Evolutionary conservation across 2,888 invertebrate species (phyloP).

Genomic region (Drosophila vallismaia): DNA sequence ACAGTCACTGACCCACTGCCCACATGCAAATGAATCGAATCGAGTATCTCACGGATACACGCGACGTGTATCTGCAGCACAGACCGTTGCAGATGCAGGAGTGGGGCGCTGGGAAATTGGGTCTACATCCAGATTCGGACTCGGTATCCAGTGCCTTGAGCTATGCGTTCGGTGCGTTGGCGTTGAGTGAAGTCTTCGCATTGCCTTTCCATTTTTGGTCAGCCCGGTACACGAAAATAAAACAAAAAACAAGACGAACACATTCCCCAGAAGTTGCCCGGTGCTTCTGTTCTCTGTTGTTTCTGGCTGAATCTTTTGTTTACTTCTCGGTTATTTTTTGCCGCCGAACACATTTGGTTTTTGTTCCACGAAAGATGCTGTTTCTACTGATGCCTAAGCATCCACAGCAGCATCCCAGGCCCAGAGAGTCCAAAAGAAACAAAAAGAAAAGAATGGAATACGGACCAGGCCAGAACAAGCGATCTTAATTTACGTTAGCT

Average conservation of each 20-base stretch:
- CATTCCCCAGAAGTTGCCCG: slow-evolving; percentile 20
- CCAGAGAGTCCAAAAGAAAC: slow-evolving; percentile 15
- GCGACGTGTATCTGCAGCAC: slow-evolving; percentile 20
- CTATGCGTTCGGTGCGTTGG: slow-evolving; percentile 64
- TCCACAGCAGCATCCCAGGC: neutral
- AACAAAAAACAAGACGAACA: slow-evolving; percentile 34
- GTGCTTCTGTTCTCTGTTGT: slow-evolving; percentile 26
- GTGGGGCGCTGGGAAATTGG: slow-evolving; percentile 30
- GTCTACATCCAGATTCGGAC: slow-evolving; percentile 22
- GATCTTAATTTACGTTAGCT: slow-evolving; percentile 80
- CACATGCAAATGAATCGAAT: slow-evolving; percentile 64
- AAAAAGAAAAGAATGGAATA: slow-evolving; percentile 4
- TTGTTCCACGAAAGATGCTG: slow-evolving; percentile 47
- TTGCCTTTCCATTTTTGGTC: slow-evolving; percentile 60
- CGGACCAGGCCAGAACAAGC: slow-evolving; percentile 62
- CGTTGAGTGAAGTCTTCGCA: slow-evolving; percentile 66
- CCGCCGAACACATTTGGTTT: slow-evolving; percentile 60
- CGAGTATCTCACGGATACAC: slow-evolving; percentile 32
- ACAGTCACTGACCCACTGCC: slow-evolving; percentile 69
- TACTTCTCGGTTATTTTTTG: slow-evolving; percentile 53
- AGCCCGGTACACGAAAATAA: slow-evolving; percentile 34
- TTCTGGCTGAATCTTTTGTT: slow-evolving; percentile 64
- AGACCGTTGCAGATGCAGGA: slow-evolving; percentile 8
- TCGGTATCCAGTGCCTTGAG: slow-evolving; percentile 42
- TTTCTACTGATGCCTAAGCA: slow-evolving; percentile 31